Evolutionary conservation across 1,140 invertebrate genomes (phyloP), one percentile per base, ranked within the genome.

Genomic region (Bilobella aurantiaca): DNA sequence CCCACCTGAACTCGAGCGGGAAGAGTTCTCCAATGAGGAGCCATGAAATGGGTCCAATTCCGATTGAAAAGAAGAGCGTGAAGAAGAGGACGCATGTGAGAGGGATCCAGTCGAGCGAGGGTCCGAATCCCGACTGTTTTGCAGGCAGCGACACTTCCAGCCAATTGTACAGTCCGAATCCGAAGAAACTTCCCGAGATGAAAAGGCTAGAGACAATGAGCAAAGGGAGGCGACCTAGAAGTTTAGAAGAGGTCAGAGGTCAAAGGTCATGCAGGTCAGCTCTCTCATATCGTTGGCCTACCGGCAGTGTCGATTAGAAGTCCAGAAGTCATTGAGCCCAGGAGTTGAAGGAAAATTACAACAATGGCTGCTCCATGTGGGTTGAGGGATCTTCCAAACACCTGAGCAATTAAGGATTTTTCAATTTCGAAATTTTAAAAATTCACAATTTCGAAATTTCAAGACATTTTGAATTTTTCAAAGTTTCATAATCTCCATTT

Each of bases 41-140:
- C 82, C 88, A 89, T 25, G 90, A 91, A 75, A 93, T 91, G 46
- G 91, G 91, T 75, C 89, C 90, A 74, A 92, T 91, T 30, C 91
- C 91, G 66, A 93, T 79, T 0, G 89, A 87, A 77, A 93, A 91
- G 23, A 88, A 88, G 2, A 89, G 84, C 1, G 88, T 89, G 75
- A 90, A 89, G 47, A 89, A 84, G 56, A 90, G 77, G 12, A 89
- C 88, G 77, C 88, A 90, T n/a, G 87, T 79, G 37, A 90, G 74
- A 12, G 88, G 87, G 68, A 90, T 88, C 88, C 88, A 90, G 74
- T 90, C 86, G 71, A 86, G 80, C 27, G 73, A 69, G 3, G 74
- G 69, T 3, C 68, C 66, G 31, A 68, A 71, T n/a, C 67, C 69
- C 1, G 68, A 66, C 32, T 70, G 64, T 2, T 62, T 64, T 16